A percentile compares a stretch with the other conserved stretches of the same genome.
These are phyloP conservation scores for Leucophora obtusa DNA, from an alignment of 2,888 invertebrate genomes.

Conservation along the genomic window DNA sequence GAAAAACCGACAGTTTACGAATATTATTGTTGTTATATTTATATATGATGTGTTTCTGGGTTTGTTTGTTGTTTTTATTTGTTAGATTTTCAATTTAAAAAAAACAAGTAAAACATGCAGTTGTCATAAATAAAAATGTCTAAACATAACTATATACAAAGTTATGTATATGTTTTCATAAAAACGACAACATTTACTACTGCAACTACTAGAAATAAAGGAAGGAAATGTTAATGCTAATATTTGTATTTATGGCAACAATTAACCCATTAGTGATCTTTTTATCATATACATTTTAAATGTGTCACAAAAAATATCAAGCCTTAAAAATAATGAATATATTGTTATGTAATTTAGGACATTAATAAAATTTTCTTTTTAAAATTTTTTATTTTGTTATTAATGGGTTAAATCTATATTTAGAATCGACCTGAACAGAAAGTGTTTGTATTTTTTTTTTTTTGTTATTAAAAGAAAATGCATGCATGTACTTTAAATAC, in stretches of 20 bases:
- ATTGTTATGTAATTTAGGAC: too few relatives aligned
- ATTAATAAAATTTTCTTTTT: too few relatives aligned
- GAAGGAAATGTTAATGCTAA: neutral
- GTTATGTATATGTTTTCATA: neutral
- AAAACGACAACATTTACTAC: neutral
- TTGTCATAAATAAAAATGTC: constrained; percentile 63
- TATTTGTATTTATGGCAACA: neutral
- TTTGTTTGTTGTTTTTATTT: neutral
- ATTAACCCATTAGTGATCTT: neutral
- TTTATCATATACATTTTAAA: too few relatives aligned
- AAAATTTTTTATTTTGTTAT: too few relatives aligned
- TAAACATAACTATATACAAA: constrained; percentile 9
- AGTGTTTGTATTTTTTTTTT: too few relatives aligned
- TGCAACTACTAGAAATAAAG: neutral
- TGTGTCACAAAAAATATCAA: too few relatives aligned
- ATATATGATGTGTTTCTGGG: neutral
- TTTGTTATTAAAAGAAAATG: too few relatives aligned
- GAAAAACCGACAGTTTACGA: neutral
- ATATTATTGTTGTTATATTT: neutral
- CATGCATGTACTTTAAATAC: neutral
- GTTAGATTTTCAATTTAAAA: constrained; percentile 10
- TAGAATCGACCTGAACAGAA: too few relatives aligned
- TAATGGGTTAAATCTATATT: too few relatives aligned
- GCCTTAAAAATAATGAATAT: too few relatives aligned
- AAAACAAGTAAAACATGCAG: constrained; percentile 55